Evolutionary conservation across 92 coral and sea anemone genomes (phyloP), one percentile per base, ranked within the genome.

Genomic region (Siderastrea siderea): DNA sequence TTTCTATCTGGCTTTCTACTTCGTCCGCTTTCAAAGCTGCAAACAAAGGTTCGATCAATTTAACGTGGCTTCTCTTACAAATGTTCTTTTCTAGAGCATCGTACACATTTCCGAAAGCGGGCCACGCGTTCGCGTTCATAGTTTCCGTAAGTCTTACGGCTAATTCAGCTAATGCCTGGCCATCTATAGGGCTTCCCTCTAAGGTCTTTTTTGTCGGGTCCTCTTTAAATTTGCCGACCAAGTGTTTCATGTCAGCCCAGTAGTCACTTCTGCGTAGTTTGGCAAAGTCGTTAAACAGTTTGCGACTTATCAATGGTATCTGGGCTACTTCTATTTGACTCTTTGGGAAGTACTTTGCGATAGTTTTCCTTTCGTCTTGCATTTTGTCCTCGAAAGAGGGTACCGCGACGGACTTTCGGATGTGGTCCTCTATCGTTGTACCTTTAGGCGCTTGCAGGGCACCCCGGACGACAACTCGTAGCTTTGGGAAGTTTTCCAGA

Each of bases 121-220:
- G 73, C 88, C 88, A 75, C 47, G 88, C 60, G 75, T 84, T 8
- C 15, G 73, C 48, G 52, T 62, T 84, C 82, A 84, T 84, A 4
- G 74, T 75, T 7, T 84, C 88, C 1, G 19, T 45, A 46, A 84
- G 75, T 3, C n/a, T 5, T 0, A 16, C 45, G 50, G 88, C 75
- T 15, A 84, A 12, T 61, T 84, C 81, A 13, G 61, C 88, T 46
- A 75, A 48, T 5, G 38, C 88, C 12, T 15, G 51, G 6, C 88
- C 82, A 52, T 84, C 82, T 44, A 84, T 75, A 6, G 47, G 82
- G 65, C 64, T 75, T 74, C 88, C 88, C 3, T 8, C 17, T 2
- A 74, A 64, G 46, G 88, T 84, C 54, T 71, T 84, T 75, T 84
- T 74, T 4, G 52, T 53, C 12, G 88, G 88, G 19, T 74, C 46